Evolutionary conservation across 2,113 vertebrate species (phyloP).

Genomic region (Natator depressus): DNA sequence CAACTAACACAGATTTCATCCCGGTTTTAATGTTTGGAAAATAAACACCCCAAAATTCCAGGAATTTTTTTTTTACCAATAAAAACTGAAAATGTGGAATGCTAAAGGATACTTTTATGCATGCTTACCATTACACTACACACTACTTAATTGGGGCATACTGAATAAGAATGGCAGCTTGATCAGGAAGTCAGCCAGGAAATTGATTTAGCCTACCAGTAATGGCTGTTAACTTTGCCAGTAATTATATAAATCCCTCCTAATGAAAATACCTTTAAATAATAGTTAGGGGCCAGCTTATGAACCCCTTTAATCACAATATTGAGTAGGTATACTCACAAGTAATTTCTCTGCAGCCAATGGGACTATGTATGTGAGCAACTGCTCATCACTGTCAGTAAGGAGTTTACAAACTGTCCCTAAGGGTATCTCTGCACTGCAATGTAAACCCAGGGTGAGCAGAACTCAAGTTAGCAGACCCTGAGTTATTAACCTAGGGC

Average conservation of each 20-base stretch:
- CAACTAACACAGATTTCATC: too few relatives aligned
- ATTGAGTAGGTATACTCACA: not conserved
- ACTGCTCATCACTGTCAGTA: too few relatives aligned
- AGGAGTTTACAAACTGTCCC: too few relatives aligned
- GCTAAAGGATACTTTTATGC: not conserved
- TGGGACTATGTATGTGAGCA: not conserved
- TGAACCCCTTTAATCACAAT: not conserved
- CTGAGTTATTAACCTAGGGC: too few relatives aligned
- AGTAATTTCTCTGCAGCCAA: not conserved
- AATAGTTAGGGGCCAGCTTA: not conserved
- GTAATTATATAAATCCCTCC: not conserved
- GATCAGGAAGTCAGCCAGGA: not conserved
- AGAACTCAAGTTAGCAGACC: too few relatives aligned
- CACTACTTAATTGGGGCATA: not conserved
- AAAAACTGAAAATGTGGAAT: too few relatives aligned
- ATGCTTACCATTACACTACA: not conserved
- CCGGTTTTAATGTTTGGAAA: too few relatives aligned
- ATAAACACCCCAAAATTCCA: too few relatives aligned
- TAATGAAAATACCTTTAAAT: not conserved
- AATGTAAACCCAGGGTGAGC: too few relatives aligned
- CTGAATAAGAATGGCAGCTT: not conserved
- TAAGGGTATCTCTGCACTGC: too few relatives aligned
- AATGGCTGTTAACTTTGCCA: not conserved
- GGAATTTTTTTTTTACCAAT: too few relatives aligned
- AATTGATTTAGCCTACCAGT: not conserved